These are phyloP conservation scores for Chouioia cunea DNA, from an alignment of 2,888 invertebrate species.

Conservation along the genomic window DNA sequence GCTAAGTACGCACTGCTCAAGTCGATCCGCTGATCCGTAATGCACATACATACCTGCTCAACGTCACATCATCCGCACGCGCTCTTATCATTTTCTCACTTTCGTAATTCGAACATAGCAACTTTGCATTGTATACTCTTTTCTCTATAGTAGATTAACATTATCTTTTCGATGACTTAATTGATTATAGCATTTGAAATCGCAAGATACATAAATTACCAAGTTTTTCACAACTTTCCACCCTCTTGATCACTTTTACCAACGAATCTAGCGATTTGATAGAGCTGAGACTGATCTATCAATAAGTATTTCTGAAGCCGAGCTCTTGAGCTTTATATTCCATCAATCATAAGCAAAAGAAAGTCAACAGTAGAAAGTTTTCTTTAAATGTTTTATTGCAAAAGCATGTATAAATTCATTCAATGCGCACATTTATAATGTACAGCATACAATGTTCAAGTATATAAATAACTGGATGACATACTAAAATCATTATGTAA, in stretches of 20 bases:
- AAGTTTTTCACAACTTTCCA: too few species aligned
- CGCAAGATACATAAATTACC: too few species aligned
- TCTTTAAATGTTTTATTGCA: conserved; percentile 31
- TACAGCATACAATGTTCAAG: conserved; percentile 24
- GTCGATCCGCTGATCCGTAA: conserved; percentile 19
- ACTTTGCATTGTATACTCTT: too few species aligned
- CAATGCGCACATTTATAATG: not conserved
- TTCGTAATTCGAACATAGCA: too few species aligned
- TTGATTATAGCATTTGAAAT: too few species aligned
- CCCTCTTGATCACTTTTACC: too few species aligned
- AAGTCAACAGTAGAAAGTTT: not conserved
- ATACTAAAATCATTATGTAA: conserved; percentile 6
- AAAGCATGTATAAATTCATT: conserved; percentile 6
- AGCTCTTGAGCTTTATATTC: not conserved
- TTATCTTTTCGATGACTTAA: too few species aligned
- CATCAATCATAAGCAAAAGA: conserved; percentile 8
- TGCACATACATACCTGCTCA: conserved; percentile 9
- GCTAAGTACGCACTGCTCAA: conserved; percentile 17
- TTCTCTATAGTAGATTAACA: too few species aligned
- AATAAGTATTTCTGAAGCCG: not conserved
- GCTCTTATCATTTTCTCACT: conserved; percentile 1
- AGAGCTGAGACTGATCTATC: not conserved
- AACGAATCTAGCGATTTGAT: too few species aligned
- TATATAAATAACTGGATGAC: conserved; percentile 42
- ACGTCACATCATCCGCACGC: conserved; percentile 4